A percentile compares a stretch with the other conserved stretches of the same genome.
These are phyloP conservation scores for Ptychobarbus kaznakovi DNA, from an alignment of 2,797 vertebrate species.

Conservation along the genomic window DNA sequence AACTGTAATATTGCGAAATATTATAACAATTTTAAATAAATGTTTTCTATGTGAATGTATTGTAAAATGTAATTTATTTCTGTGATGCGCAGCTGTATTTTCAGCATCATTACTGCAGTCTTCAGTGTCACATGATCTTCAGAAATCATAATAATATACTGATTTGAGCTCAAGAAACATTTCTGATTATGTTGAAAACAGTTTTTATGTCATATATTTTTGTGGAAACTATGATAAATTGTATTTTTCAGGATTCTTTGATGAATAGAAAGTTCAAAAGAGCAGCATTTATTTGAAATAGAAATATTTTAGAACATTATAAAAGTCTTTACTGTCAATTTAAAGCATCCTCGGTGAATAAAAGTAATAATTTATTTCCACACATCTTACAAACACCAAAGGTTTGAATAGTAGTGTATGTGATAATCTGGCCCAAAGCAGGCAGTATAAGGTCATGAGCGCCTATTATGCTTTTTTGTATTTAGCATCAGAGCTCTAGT, in stretches of 20 bases:
- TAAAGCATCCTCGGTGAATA: background rate
- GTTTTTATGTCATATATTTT: background rate
- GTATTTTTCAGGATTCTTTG: background rate
- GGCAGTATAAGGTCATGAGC: background rate
- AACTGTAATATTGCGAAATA: background rate
- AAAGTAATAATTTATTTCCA: background rate
- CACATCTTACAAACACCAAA: background rate
- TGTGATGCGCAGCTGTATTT: background rate
- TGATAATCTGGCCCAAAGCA: background rate
- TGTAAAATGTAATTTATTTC: background rate
- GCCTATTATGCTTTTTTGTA: background rate
- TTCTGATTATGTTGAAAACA: background rate
- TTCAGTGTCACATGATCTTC: background rate
- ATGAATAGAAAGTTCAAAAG: background rate
- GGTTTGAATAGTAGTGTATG: background rate
- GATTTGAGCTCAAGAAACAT: background rate
- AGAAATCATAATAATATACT: background rate
- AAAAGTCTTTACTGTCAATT: background rate
- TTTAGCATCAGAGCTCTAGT: background rate
- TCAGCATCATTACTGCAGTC: background rate
- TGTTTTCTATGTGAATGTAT: background rate
- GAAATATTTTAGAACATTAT: background rate
- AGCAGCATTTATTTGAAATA: background rate
- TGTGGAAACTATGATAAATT: background rate
- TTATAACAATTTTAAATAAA: background rate